Conservation (phyloP, 2,888 invertebrate genomes). For the Macrophya annulata region DNA sequence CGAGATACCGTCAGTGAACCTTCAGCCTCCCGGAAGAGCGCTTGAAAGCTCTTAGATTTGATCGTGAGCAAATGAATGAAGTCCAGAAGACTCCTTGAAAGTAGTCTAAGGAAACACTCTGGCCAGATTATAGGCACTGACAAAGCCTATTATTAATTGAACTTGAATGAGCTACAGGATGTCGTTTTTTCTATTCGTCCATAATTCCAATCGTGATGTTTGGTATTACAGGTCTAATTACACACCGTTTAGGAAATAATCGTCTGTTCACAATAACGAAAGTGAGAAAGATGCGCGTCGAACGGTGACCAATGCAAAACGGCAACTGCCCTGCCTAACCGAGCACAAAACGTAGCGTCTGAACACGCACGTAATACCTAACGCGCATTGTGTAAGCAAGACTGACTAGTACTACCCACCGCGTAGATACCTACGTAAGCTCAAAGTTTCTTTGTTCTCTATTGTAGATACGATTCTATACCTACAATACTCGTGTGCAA, state of each 20-base stretch:
- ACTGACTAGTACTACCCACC: slow-evolving; percentile 64
- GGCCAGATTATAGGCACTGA: neutral
- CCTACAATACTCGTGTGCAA: neutral
- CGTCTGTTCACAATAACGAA: neutral
- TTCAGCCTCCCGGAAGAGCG: neutral
- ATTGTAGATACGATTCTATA: neutral
- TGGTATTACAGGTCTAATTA: neutral
- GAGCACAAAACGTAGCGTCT: neutral
- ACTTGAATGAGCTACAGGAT: neutral
- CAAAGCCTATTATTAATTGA: neutral
- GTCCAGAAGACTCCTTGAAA: neutral
- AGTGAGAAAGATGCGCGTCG: slow-evolving; percentile 60
- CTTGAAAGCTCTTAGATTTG: slow-evolving; percentile 25
- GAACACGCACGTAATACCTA: slow-evolving; percentile 55
- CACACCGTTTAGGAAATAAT: neutral
- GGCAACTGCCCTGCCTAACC: slow-evolving; percentile 62
- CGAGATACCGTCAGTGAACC: slow-evolving; percentile 22
- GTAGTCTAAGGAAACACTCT: neutral
- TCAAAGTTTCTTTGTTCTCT: slow-evolving; percentile 41
- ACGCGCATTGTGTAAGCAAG: slow-evolving; percentile 57
- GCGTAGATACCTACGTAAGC: slow-evolving; percentile 60
- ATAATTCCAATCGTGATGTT: neutral
- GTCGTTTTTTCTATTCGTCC: neutral
- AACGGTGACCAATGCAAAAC: slow-evolving; percentile 69
- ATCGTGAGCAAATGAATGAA: neutral